A percentile compares a stretch with the other conserved stretches of the same genome.
These are phyloP conservation scores for Drosophila ohnishii DNA, from an alignment of 1,140 invertebrate species.

Conservation along the genomic window DNA sequence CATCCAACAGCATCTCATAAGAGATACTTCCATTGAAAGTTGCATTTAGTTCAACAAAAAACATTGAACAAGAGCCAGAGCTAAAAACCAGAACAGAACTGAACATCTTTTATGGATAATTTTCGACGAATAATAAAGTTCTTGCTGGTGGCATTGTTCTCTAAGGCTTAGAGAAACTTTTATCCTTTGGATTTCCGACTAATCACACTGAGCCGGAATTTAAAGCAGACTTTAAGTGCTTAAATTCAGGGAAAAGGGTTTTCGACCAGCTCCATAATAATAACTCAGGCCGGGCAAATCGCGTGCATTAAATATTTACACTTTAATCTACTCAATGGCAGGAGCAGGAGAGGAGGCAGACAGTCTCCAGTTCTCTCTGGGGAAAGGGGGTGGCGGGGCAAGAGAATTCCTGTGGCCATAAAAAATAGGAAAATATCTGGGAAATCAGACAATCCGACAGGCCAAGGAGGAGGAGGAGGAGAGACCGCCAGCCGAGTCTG, in stretches of 20 bases:
- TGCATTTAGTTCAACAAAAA: slow-evolving; percentile 12
- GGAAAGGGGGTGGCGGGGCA: slow-evolving; percentile 1
- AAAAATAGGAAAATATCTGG: slow-evolving; percentile 79
- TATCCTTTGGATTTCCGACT: neutral
- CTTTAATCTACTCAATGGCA: slow-evolving; percentile 78
- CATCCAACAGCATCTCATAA: neutral
- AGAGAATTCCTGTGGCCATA: slow-evolving; percentile 64
- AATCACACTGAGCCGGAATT: slow-evolving; percentile 3
- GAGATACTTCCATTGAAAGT: slow-evolving; percentile 5
- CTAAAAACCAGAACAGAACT: slow-evolving; percentile 3
- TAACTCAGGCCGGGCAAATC: slow-evolving; percentile 73
- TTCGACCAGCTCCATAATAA: slow-evolving; percentile 44
- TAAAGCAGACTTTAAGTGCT: slow-evolving; percentile 4
- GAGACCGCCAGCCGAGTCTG: slow-evolving; percentile 13
- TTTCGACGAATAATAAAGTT: slow-evolving; percentile 9
- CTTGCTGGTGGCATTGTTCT: slow-evolving; percentile 24
- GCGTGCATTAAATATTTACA: slow-evolving; percentile 77
- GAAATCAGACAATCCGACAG: slow-evolving; percentile 66
- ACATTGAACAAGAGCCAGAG: neutral
- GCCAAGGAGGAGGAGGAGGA: slow-evolving; percentile 17
- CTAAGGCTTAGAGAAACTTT: neutral
- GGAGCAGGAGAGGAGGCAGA: slow-evolving; percentile 47
- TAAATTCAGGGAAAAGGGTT: slow-evolving; percentile 21
- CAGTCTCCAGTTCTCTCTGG: slow-evolving; percentile 25
- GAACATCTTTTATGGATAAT: slow-evolving; percentile 16